Conservation (phyloP, 2,888 invertebrate genomes). For the Drosophila cognata region DNA sequence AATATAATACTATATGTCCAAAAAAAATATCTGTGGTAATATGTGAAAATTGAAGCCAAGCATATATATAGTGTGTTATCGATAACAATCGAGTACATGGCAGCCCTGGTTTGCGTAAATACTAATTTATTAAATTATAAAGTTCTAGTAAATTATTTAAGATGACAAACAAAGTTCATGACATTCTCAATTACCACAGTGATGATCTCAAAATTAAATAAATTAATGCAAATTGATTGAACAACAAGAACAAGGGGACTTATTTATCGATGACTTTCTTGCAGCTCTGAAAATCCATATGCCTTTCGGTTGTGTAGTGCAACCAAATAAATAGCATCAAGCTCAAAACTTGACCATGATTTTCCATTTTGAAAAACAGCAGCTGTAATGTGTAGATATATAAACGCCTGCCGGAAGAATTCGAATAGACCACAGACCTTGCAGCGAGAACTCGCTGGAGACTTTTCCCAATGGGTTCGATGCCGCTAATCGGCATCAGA, state of each 20-base stretch:
- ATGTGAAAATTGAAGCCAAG: not conserved
- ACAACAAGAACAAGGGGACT: not conserved
- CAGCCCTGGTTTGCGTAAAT: not conserved
- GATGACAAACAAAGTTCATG: not conserved
- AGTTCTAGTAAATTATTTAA: not conserved
- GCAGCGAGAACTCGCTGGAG: conserved; percentile 22
- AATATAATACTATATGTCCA: not conserved
- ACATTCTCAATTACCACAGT: not conserved
- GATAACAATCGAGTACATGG: not conserved
- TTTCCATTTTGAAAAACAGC: conserved; percentile 28
- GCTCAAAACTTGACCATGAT: conserved; percentile 22
- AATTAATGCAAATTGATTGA: not conserved
- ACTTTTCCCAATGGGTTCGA: conserved; percentile 40
- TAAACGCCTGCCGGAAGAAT: conserved; percentile 44
- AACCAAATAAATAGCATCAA: not conserved
- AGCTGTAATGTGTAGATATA: not conserved
- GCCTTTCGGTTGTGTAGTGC: not conserved
- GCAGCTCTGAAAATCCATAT: not conserved
- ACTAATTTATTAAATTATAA: not conserved
- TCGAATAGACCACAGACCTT: conserved; percentile 43
- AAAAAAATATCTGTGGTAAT: not conserved
- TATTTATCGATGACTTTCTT: not conserved
- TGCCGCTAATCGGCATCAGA: conserved; percentile 17
- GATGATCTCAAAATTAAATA: not conserved
- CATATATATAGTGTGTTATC: not conserved